Evolutionary conservation across 2,113 vertebrate genomes (phyloP).

Genomic region (Solea senegalensis): DNA sequence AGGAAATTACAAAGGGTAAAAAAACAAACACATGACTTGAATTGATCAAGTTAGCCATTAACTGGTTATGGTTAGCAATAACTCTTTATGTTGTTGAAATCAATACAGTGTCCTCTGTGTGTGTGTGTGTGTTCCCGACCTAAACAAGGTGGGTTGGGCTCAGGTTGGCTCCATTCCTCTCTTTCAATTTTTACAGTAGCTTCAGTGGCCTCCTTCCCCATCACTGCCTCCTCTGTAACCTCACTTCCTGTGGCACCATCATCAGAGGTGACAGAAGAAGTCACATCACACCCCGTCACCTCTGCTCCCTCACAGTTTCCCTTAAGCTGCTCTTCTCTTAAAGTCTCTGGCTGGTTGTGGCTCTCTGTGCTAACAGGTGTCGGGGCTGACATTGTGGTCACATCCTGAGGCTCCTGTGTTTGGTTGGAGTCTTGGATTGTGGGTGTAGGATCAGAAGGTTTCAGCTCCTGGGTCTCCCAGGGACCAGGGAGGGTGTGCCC

Average conservation of each 20-base stretch:
- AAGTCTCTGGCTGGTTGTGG: slow-evolving; percentile 46
- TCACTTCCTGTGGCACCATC: slow-evolving; percentile 56
- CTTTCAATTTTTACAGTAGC: slow-evolving; percentile 78
- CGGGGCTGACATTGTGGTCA: neutral
- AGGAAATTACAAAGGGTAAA: slow-evolving; percentile 56
- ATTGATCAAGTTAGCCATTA: too few relatives aligned
- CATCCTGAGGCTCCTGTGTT: slow-evolving; percentile 42
- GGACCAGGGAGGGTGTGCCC: slow-evolving; percentile 91
- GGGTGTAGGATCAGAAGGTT: slow-evolving; percentile 58
- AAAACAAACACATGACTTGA: neutral
- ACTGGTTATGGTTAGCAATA: too few relatives aligned
- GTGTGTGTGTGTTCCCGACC: slow-evolving; percentile 51
- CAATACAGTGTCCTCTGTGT: neutral
- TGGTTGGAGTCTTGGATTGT: slow-evolving; percentile 38
- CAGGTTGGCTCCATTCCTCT: slow-evolving; percentile 82
- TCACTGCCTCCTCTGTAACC: slow-evolving; percentile 79
- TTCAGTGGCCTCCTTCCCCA: slow-evolving; percentile 79
- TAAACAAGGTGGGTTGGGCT: slow-evolving; percentile 75
- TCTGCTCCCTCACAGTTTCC: slow-evolving; percentile 50
- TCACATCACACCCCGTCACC: slow-evolving; percentile 47
- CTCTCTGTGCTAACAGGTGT: slow-evolving; percentile 32
- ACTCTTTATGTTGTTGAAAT: too few relatives aligned
- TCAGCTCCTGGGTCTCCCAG: slow-evolving; percentile 86
- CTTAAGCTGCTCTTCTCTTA: slow-evolving; percentile 61
- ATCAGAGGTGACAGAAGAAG: slow-evolving; percentile 51